These are phyloP conservation scores for Halocynthia roretzi DNA, from an alignment of 23 tunicate genomes.

Conservation along the genomic window DNA sequence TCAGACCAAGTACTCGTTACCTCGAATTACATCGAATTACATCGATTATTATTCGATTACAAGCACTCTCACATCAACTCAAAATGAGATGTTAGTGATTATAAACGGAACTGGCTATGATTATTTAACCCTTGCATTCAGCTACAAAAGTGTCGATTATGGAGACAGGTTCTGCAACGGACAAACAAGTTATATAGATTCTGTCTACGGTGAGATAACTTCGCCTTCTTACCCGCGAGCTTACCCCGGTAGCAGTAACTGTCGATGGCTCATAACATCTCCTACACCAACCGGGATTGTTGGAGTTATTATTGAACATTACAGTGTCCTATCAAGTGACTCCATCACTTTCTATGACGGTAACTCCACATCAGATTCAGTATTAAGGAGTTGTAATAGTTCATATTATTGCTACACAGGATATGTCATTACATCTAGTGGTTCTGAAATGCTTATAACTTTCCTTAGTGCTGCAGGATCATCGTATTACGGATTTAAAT, in stretches of 20 bases:
- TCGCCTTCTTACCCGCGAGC: background rate
- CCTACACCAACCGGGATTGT: background rate
- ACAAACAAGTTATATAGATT: background rate
- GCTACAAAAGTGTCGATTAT: background rate
- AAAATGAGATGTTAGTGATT: background rate
- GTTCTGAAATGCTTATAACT: no score
- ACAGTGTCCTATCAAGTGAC: background rate
- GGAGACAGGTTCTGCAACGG: no score
- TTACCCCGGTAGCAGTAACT: conserved; percentile 1
- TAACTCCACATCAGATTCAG: background rate
- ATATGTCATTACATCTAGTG: no score
- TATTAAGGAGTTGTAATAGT: background rate
- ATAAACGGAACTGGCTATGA: background rate
- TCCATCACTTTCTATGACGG: conserved; percentile 6
- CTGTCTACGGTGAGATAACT: background rate
- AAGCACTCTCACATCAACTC: background rate
- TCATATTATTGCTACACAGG: background rate
- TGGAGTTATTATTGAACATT: no score
- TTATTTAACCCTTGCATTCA: background rate
- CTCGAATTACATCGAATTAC: no score
- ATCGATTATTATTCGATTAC: no score
- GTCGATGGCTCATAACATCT: conserved; percentile 7
- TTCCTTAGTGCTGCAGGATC: no score
- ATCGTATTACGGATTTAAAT: no score
- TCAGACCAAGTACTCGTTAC: background rate